Evolutionary conservation across 1,140 invertebrate species (phyloP), one percentile per base, ranked within the genome.

Genomic region (Drosophila mauritiana): DNA sequence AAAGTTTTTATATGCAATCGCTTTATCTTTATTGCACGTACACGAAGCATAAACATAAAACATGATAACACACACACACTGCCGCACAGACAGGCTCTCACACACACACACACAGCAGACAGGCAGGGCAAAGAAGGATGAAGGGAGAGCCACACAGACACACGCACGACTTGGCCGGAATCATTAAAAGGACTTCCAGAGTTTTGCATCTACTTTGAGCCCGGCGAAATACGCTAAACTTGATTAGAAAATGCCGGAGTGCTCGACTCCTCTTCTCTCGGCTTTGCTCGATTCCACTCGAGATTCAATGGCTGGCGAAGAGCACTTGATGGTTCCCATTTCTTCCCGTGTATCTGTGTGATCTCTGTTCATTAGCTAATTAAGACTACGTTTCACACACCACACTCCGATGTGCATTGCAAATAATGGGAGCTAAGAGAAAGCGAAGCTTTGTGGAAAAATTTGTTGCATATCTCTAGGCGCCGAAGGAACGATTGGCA

Each of bases 1-100:
- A 89, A 89, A 89, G 77, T 79, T 88, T 89, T 89, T 89, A 78
- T 89, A 89, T 56, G 73, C 61, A 89, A 89, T 78, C 84, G 77
- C 73, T 89, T 89, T 89, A 89, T 89, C 84, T 89, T 89, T 89
- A 89, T 89, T 89, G 84, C 84, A 80, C 77, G 84, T 89, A 89
- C 80, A 89, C 68, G 84, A 72, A 70, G 80, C 68, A 89, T 80
- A 89, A 89, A 80, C 80, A 89, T 89, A 90, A 88, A 89, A 89
- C 76, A 89, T 88, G 80, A 88, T 84, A 88, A 89, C 72, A 20
- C 46, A 62, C 48, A 54, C 31, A 55, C 40, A 57, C 15, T 43
- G 25, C 8, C 54, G 34, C 40, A 51, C 37, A 34, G 37, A 27
- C 59, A 48, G 20, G 15, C 40, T 17, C 48, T 13, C 15, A 2